These are phyloP conservation scores for Pardosa pseudoannulata DNA, from an alignment of 2,888 invertebrate species.

Conservation along the genomic window DNA sequence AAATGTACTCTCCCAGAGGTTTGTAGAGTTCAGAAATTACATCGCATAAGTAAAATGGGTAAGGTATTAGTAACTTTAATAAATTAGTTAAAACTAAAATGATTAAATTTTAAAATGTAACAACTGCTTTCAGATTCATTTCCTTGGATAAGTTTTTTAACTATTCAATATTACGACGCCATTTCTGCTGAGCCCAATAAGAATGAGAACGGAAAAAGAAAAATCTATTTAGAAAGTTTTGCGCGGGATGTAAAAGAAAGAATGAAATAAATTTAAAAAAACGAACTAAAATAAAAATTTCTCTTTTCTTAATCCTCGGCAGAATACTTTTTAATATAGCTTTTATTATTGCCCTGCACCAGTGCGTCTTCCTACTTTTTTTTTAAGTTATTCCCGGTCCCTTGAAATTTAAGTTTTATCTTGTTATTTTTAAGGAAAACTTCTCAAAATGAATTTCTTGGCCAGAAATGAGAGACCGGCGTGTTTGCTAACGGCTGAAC, in stretches of 20 bases:
- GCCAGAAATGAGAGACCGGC: background rate
- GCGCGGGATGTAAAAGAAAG: slow-evolving; percentile 46
- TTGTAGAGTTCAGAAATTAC: too few relatives aligned
- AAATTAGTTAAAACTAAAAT: too few relatives aligned
- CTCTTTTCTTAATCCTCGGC: slow-evolving; percentile 42
- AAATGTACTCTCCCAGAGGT: too few relatives aligned
- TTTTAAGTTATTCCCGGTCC: background rate
- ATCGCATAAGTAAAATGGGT: too few relatives aligned
- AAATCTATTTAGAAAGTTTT: slow-evolving; percentile 36
- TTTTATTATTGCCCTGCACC: slow-evolving; percentile 65
- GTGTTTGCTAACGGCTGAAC: slow-evolving; percentile 8
- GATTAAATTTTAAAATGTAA: too few relatives aligned
- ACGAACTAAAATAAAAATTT: too few relatives aligned
- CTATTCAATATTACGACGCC: too few relatives aligned
- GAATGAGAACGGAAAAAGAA: background rate
- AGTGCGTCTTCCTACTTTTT: slow-evolving; percentile 6
- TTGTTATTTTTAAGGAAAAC: background rate
- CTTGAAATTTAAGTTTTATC: background rate
- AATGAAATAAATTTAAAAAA: slow-evolving; percentile 38
- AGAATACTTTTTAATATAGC: slow-evolving; percentile 71
- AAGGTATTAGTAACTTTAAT: too few relatives aligned
- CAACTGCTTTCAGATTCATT: too few relatives aligned
- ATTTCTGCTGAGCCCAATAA: too few relatives aligned
- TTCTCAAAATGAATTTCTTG: slow-evolving; percentile 37
- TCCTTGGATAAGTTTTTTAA: too few relatives aligned